Conservation (phyloP, 1,140 invertebrate species). For the Camponotus pennsylvanicus region DNA sequence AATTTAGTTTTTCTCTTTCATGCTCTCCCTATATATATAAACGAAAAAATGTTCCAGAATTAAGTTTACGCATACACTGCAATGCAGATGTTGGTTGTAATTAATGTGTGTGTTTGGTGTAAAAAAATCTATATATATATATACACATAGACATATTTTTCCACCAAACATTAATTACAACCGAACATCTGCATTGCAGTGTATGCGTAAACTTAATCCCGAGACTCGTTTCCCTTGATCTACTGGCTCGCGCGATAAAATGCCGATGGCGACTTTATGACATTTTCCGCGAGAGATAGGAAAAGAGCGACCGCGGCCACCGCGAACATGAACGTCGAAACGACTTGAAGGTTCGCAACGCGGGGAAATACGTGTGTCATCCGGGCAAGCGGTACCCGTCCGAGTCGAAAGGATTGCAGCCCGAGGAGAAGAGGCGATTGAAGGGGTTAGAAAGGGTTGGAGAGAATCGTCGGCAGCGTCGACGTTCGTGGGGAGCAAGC, state of each 20-base stretch:
- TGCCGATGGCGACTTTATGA: constrained; percentile 54
- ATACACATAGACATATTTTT: background rate
- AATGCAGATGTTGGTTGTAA: too few relatives aligned
- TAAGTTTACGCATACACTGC: too few relatives aligned
- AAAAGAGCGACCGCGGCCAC: constrained; percentile 51
- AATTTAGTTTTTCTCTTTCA: constrained; percentile 5
- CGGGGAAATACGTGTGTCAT: constrained; percentile 75
- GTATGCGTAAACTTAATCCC: constrained; percentile 51
- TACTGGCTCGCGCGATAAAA: constrained; percentile 50
- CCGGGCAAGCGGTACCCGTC: constrained; percentile 70
- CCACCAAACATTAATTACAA: constrained; percentile 48
- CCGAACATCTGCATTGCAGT: constrained; percentile 46
- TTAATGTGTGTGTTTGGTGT: too few relatives aligned
- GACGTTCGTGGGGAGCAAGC: constrained; percentile 39
- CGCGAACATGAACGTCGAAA: constrained; percentile 59
- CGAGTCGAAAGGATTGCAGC: constrained; percentile 69
- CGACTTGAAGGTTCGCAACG: constrained; percentile 64
- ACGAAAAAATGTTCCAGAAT: too few relatives aligned
- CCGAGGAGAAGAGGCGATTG: constrained; percentile 61
- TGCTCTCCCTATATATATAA: background rate
- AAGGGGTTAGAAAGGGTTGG: constrained; percentile 67
- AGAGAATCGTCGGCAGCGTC: constrained; percentile 51
- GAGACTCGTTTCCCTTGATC: constrained; percentile 49
- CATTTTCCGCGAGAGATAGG: constrained; percentile 63
- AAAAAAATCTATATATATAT: too few relatives aligned